Base-by-base conservation (phyloP, 2,888 invertebrate genomes). In the Torymus auratus region DNA sequence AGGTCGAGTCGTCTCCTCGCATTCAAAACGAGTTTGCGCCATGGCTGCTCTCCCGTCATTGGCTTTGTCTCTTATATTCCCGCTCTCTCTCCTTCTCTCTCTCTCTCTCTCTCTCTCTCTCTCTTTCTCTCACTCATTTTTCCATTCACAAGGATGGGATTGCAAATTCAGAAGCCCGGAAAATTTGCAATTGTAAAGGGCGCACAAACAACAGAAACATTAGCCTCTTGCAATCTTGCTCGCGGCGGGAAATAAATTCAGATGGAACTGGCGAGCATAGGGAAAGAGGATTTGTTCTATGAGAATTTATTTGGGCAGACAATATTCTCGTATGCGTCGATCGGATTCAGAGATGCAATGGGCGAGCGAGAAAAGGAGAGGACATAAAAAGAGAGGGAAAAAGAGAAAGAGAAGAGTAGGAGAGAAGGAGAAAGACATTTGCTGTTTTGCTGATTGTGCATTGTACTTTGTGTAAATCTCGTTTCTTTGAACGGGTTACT, bases 171-270 rank as follows among this genome's bases (percentile, higher is more conserved):
- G 64, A 15, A 15, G 70, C 53, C 60, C 20, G 70, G 65, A 64
- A 71, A 78, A 71, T 78, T 71, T 78, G 65, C 78, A 78, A 78
- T 78, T 78, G 71, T 71, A 78, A 78, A 65, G 50, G 64, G 11
- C 12, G 14, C 61, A n/a, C 61, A 20, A 20, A 60, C 72, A 17
- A 60, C 53, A 17, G 69, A 68, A 76, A 69, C 53, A 76, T 76
- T 76, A 69, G 61, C 69, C 64, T 69, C 41, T 41, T 61, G 17
- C 20, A 61, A 50, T 53, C 20, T 15, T 7, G 41, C 7, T 5
- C 5, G 41, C 41, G 7, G 64, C 65, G 28, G 7, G 58, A 60
- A 67, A 15, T 78, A 52, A 65, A 71, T 78, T 67, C 64, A 64
- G 17, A 55, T 20, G 20, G 41, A 41, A 10, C 41, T 41, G 41